Evolutionary conservation across 1,140 invertebrate species (phyloP).

Genomic region (Ceratina australensis): DNA sequence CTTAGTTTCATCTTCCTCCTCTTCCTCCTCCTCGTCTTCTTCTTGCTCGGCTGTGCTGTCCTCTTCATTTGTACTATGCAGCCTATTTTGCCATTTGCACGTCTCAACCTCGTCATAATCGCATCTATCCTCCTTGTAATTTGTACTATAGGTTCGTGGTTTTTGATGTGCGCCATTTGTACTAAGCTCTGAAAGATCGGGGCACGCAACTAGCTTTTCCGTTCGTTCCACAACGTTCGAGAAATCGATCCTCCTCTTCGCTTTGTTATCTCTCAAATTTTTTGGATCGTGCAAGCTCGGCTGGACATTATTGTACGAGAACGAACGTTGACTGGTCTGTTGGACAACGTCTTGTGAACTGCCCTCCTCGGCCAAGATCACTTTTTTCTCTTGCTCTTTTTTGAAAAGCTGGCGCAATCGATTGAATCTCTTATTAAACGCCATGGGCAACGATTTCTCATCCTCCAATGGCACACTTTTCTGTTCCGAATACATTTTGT

Average conservation of each 20-base stretch:
- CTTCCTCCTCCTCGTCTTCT: conserved; percentile 1
- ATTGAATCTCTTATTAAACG: conserved; percentile 71
- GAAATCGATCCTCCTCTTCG: conserved; percentile 57
- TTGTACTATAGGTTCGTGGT: conserved; percentile 69
- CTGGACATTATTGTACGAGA: conserved; percentile 42
- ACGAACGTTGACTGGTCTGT: conserved; percentile 5
- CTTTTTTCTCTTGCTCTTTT: conserved; percentile 68
- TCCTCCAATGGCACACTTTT: conserved; percentile 55
- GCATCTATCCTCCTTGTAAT: conserved; percentile 52
- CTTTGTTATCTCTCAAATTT: conserved; percentile 35
- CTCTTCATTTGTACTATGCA: conserved; percentile 44
- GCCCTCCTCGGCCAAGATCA: conserved; percentile 30
- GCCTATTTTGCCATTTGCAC: conserved; percentile 35
- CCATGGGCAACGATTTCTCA: conserved; percentile 68
- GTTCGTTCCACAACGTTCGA: conserved; percentile 14
- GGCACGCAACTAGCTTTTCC: conserved; percentile 21
- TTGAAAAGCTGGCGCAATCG: conserved; percentile 73
- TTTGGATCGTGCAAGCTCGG: conserved; percentile 39
- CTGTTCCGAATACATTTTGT: conserved; percentile 30
- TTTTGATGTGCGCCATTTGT: conserved; percentile 65
- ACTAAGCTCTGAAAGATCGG: conserved; percentile 55
- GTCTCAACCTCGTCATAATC: conserved; percentile 23
- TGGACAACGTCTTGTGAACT: conserved; percentile 3
- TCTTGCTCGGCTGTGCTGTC: not conserved
- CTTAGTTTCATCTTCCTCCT: conserved; percentile 22